Evolutionary conservation across 2,113 vertebrate genomes (phyloP), one percentile per base, ranked within the genome.

Genomic region (Balaeniceps rex): DNA sequence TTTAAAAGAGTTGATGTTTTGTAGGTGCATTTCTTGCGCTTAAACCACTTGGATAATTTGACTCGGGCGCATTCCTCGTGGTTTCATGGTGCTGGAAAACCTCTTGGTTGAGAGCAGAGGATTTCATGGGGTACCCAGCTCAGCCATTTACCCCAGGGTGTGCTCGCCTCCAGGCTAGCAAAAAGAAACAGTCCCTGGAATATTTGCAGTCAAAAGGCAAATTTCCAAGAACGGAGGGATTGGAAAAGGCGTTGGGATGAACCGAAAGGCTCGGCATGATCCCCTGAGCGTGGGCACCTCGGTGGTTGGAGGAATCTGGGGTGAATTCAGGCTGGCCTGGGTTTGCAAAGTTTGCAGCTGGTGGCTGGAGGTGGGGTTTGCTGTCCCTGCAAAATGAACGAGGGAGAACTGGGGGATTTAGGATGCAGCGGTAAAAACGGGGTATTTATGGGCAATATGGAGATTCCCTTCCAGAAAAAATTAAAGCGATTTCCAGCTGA

Each of bases 51-150:
- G 8, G 61, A 23, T 38, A 6, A 6, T 38, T 63, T 34, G 40
- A 17, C 8, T 66, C 0, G 3, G 18, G 10, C 1, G 4, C 31
- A 28, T 65, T 88, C 71, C 24, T 54, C 0, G 1, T 54, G n/a
- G n/a, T 38, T 40, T 44, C 14, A 4, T 6, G 26, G 51, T 61
- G 40, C 23, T 28, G 65, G 38, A 66, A 47, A 61, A 60, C 11
- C 34, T 31, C 38, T 38, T 51, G 33, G 44, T 8, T 66, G 65
- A 38, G 46, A 57, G 36, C 40, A 34, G 33, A 58, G 58, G 28
- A 7, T 47, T 47, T 47, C 8, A 1, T 0, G 5, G 31, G 9
- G 13, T 24, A 25, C 28, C 64, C 55, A 24, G 55, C 57, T 44
- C 55, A 34, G 10, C 52, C 12, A 4, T 26, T 44, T 34, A 11